A percentile compares a stretch with the other conserved stretches of the same genome.
These are phyloP conservation scores for Piprites chloris DNA, from an alignment of 2,113 vertebrate species.

Conservation along the genomic window DNA sequence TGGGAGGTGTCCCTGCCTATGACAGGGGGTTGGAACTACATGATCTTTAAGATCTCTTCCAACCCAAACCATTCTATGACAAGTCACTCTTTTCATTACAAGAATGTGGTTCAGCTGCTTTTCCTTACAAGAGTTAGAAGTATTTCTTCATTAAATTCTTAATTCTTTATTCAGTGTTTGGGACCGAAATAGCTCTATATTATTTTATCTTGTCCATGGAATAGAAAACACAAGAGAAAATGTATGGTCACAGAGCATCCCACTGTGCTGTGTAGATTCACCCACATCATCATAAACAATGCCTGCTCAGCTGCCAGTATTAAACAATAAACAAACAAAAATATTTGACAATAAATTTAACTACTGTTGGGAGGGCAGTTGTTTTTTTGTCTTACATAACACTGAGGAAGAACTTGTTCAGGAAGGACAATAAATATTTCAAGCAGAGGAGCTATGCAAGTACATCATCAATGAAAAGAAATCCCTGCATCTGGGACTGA, in stretches of 20 bases:
- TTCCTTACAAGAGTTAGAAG: background rate
- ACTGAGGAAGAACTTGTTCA: background rate
- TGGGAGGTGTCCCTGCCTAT: background rate
- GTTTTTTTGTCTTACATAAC: background rate
- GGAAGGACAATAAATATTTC: background rate
- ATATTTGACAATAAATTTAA: background rate
- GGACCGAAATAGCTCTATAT: background rate
- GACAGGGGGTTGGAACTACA: background rate
- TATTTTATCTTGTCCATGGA: background rate
- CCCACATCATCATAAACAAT: background rate
- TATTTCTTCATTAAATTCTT: background rate
- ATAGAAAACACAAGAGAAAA: background rate
- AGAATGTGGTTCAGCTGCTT: background rate
- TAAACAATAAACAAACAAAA: background rate
- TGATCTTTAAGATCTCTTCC: background rate
- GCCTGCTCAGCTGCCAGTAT: constrained; percentile 20
- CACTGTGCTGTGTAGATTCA: background rate
- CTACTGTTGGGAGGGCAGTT: background rate
- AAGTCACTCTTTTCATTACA: background rate
- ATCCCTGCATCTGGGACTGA: background rate
- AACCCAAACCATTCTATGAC: background rate
- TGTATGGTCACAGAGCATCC: background rate
- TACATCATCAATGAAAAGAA: background rate
- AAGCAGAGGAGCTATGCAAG: background rate
- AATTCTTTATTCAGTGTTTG: background rate